These are phyloP conservation scores for Atrina japonica DNA, from an alignment of 2,888 invertebrate species.

Conservation along the genomic window DNA sequence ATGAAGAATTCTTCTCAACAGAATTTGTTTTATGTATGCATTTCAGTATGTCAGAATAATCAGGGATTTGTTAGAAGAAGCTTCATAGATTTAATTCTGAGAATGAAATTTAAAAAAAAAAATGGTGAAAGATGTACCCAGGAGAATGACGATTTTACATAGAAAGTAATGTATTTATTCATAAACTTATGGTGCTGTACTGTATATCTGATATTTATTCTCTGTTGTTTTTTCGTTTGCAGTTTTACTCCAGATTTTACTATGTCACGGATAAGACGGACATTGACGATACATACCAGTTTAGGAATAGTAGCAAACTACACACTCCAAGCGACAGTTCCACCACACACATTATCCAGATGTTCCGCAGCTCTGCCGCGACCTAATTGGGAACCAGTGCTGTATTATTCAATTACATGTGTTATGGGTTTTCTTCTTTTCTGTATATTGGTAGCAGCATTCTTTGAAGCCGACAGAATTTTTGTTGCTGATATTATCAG, in stretches of 20 bases:
- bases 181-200: no score
- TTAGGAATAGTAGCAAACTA: constrained; percentile 84
- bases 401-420: constrained; percentile 84
- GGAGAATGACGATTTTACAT: no score
- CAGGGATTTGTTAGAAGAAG: no score
- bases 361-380: constrained; percentile 87
- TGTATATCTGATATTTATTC: no score
- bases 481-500: constrained; percentile 81
- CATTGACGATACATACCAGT: constrained; percentile 79
- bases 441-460: constrained; percentile 86
- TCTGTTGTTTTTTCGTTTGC: constrained; percentile 55
- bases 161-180: no score
- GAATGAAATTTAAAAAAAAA: no score
- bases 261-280: constrained; percentile 86
- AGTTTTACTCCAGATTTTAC: constrained; percentile 93
- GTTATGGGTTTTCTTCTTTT: constrained; percentile 84
- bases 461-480: constrained; percentile 88
- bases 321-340: constrained; percentile 86
- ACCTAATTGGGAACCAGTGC: constrained; percentile 88
- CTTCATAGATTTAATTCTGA: no score
- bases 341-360: constrained; percentile 85
- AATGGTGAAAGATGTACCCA: no score
- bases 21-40: no score
- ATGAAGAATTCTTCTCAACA: no score
- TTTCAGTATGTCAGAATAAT: no score